Evolutionary conservation across 2,797 vertebrate genomes (phyloP), one percentile per base, ranked within the genome.

Genomic region (Sebastes kiyomatsui): DNA sequence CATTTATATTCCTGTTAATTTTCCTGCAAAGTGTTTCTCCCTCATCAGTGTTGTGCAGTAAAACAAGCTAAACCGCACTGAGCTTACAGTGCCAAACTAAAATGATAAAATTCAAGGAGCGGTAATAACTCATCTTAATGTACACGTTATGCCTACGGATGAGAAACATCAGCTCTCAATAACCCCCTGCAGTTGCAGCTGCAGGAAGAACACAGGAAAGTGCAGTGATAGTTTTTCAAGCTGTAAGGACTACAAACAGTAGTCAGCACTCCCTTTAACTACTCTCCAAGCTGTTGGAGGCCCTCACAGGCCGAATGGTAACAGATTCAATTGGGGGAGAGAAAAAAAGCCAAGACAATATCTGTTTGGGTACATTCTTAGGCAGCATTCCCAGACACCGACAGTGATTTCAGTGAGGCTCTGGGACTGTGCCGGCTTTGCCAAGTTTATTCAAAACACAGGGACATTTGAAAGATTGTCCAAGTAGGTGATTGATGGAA

Each of bases 161-260:
- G 76, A 64, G 61, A 88, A 81, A 71, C 58, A 76, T 70, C 42
- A 61, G 81, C 88, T 85, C 68, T 77, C 32, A 79, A 78, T 25
- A 18, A 77, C 87, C 89, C 86, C 90, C 88, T 74, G 88, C 86
- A 90, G 86, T 87, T 74, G 87, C 86, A 90, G 86, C 88, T 83
- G 67, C 23, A 83, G 79, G 55, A 77, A 61, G 69, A 85, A 77
- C 72, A 77, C 68, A 68, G 71, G 55, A 60, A 82, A 72, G 80
- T 30, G 62, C 60, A 54, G 62, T 94, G 92, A 96, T 94, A 65
- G 79, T 72, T 92, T 94, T 93, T 94, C 92, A 94, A 95, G 92
- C 92, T 86, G 88, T 67, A 65, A 30, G 25, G 56, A 73, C 80
- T 79, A 78, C 87, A 88, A 93, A 92, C 90, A 89, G 92, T 83